Conservation (phyloP, 2,888 invertebrate genomes). For the Ectemnius cavifrons region DNA sequence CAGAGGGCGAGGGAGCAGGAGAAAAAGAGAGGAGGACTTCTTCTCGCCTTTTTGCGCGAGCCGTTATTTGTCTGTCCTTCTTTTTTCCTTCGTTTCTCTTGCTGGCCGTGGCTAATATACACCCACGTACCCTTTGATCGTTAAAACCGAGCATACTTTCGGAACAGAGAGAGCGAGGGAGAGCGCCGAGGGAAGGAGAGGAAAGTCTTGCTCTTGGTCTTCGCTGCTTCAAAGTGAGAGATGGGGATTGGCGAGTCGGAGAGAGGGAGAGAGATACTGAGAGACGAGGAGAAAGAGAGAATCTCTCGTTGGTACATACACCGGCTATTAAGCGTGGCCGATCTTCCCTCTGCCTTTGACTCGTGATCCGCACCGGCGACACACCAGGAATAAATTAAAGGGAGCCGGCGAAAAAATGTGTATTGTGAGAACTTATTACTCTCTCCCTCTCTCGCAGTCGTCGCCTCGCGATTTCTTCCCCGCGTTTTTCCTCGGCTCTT, state of each 20-base stretch:
- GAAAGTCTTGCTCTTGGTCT: constrained; percentile 48
- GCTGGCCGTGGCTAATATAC: constrained; percentile 55
- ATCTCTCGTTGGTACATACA: constrained; percentile 20
- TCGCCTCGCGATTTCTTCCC: neutral
- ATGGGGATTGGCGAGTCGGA: neutral
- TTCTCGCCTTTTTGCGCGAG: constrained; percentile 57
- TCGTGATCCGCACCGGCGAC: constrained; percentile 49
- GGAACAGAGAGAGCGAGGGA: neutral
- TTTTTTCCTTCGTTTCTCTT: constrained; percentile 31
- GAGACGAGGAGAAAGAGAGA: neutral
- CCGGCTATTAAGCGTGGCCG: constrained; percentile 58
- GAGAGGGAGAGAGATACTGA: neutral
- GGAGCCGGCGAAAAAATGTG: constrained; percentile 16
- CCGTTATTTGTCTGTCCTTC: constrained; percentile 61
- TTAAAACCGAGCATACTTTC: constrained; percentile 61
- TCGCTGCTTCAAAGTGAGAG: constrained; percentile 11
- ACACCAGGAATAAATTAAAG: constrained; percentile 55
- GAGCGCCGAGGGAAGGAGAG: constrained; percentile 31
- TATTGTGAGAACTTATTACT: constrained; percentile 23
- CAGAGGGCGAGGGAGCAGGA: no score
- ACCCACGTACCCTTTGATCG: constrained; percentile 64
- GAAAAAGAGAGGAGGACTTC: constrained; percentile 28
- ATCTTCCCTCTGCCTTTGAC: constrained; percentile 52
- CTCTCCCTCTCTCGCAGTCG: neutral
- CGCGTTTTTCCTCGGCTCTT: constrained; percentile 8